Evolutionary conservation across 2,797 vertebrate species (phyloP).

Genomic region (Pseudomugil gertrudae): DNA sequence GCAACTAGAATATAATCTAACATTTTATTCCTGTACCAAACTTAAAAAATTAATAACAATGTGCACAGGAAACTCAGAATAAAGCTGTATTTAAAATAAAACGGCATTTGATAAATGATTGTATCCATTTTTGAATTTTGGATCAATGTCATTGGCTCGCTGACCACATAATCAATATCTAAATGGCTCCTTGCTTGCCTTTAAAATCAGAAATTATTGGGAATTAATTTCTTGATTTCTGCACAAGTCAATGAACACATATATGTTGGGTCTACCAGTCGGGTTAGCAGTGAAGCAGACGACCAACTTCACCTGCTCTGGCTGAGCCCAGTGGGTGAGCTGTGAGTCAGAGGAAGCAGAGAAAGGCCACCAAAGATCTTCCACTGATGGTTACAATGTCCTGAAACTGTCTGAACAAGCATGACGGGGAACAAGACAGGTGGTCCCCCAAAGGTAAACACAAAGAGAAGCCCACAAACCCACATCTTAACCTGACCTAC

Average conservation of each 20-base stretch:
- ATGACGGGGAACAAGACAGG: conserved; percentile 60
- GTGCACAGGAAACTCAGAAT: too few species aligned
- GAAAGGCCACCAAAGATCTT: conserved; percentile 69
- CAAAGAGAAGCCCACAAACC: conserved; percentile 56
- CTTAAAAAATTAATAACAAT: too few species aligned
- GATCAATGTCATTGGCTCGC: too few species aligned
- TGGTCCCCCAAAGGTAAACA: conserved; percentile 68
- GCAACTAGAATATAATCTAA: too few species aligned
- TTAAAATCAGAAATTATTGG: too few species aligned
- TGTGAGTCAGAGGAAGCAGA: conserved; percentile 49
- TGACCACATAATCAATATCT: too few species aligned
- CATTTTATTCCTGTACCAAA: too few species aligned
- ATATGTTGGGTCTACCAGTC: background rate
- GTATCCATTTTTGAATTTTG: too few species aligned
- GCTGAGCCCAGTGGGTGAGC: conserved; percentile 17
- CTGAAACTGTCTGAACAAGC: conserved; percentile 48
- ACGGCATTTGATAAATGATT: too few species aligned
- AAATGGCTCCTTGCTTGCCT: too few species aligned
- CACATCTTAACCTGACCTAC: conserved; percentile 43
- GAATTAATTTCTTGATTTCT: background rate
- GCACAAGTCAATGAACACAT: background rate
- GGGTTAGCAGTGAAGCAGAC: background rate
- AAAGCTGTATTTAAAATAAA: too few species aligned
- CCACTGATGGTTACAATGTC: conserved; percentile 20
- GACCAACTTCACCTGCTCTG: conserved; percentile 17